phyloP scores from a whole-genome alignment of 1,140 invertebrate species.

The Bombus polaris region DNA sequence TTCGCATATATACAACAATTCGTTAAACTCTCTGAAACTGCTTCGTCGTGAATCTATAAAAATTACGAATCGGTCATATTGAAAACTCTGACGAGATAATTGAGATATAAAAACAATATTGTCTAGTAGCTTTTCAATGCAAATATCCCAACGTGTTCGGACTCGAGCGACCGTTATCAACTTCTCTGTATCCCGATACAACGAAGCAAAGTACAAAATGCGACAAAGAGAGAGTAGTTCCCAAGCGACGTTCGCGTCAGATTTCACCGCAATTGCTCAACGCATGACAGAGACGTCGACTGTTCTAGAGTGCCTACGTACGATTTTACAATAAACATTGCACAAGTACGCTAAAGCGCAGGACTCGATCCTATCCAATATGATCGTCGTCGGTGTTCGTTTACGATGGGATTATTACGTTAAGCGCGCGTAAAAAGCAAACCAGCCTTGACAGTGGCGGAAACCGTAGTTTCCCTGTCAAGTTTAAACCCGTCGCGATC shows the following conservation, averaged over 20 bases:
- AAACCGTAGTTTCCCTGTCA: conserved; percentile 45
- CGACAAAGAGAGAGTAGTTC: background rate
- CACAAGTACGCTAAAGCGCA: background rate
- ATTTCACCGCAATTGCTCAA: conserved; percentile 42
- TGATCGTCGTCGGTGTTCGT: background rate
- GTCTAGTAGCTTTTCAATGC: too few relatives aligned
- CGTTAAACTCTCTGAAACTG: too few relatives aligned
- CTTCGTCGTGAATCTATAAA: too few relatives aligned
- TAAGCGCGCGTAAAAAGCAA: conserved; percentile 1
- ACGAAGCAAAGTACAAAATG: conserved; percentile 13
- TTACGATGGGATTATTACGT: background rate
- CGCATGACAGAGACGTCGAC: background rate
- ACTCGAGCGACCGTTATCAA: background rate
- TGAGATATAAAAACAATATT: too few relatives aligned
- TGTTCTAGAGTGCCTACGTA: background rate
- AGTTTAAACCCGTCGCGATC: conserved; percentile 42
- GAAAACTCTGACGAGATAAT: too few relatives aligned
- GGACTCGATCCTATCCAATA: background rate
- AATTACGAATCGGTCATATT: too few relatives aligned
- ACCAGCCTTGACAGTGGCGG: conserved; percentile 49
- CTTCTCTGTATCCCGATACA: background rate
- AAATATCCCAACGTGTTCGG: background rate
- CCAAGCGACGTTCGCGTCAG: background rate
- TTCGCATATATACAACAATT: too few relatives aligned
- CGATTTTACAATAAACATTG: conserved; percentile 29